phyloP scores from a whole-genome alignment of 2,113 vertebrate genomes.

The Catharus bicknelli region DNA sequence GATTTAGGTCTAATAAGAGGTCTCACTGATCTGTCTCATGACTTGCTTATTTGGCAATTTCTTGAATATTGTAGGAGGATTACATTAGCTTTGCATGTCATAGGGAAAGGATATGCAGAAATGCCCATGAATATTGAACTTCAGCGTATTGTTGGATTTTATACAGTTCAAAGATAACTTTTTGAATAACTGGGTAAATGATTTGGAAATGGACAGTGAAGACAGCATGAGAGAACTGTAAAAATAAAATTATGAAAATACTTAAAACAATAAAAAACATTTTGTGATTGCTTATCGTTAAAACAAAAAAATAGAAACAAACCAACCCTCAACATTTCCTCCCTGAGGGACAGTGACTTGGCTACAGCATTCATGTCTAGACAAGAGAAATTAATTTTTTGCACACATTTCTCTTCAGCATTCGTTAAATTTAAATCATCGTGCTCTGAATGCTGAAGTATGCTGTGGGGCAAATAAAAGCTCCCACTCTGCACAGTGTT shows the following conservation, averaged over 20 bases:
- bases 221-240: background rate
- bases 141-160: background rate
- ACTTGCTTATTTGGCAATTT: background rate
- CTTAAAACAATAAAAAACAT: background rate
- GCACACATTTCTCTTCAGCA: background rate
- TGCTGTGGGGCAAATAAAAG: background rate
- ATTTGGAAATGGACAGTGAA: background rate
- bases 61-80: background rate
- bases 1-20: background rate
- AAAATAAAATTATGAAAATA: background rate
- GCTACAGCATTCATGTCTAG: background rate
- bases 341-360: background rate
- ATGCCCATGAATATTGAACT: background rate
- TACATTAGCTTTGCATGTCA: background rate
- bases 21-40: background rate
- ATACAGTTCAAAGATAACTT: background rate
- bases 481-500: background rate
- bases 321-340: background rate
- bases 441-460: background rate
- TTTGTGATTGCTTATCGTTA: background rate
- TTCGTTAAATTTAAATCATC: background rate
- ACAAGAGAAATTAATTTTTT: conserved; percentile 17
- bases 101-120: background rate
- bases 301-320: background rate
- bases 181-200: background rate